These are phyloP conservation scores for Kryptopterus vitreolus DNA, from an alignment of 2,797 vertebrate genomes.

Conservation along the genomic window DNA sequence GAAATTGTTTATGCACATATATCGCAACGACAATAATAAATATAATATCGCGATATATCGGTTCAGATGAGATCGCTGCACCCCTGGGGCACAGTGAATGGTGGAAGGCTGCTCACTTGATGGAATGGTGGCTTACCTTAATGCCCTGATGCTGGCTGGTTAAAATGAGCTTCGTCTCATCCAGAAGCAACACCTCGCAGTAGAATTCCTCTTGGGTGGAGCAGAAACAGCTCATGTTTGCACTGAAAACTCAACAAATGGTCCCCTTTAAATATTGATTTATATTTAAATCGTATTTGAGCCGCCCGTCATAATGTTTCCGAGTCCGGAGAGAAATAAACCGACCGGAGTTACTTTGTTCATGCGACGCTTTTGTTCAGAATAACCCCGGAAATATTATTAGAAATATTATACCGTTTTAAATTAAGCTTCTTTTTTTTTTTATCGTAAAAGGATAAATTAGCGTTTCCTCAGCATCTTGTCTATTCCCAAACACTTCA, in stretches of 20 bases:
- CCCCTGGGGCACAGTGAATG: not conserved
- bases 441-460: not conserved
- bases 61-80: not conserved
- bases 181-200: constrained; percentile 86
- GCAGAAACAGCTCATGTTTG: constrained; percentile 84
- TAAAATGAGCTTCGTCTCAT: constrained; percentile 83
- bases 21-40: no score
- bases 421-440: not conserved
- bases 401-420: not conserved
- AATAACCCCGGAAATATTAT: not conserved
- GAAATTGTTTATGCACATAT: not conserved
- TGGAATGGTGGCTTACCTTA: constrained; percentile 62
- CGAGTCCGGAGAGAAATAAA: not conserved
- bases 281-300: not conserved
- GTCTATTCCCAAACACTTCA: not conserved
- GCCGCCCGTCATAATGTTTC: not conserved
- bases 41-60: not conserved
- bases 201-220: constrained; percentile 85
- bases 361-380: constrained; percentile 10
- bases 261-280: not conserved
- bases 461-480: constrained; percentile 25
- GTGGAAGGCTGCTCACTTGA: constrained; percentile 60
- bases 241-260: not conserved
- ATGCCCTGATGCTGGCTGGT: constrained; percentile 84
- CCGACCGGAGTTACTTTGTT: constrained; percentile 20